phyloP scores from a whole-genome alignment of 2,888 invertebrate species.

The Lithosia quadra region DNA sequence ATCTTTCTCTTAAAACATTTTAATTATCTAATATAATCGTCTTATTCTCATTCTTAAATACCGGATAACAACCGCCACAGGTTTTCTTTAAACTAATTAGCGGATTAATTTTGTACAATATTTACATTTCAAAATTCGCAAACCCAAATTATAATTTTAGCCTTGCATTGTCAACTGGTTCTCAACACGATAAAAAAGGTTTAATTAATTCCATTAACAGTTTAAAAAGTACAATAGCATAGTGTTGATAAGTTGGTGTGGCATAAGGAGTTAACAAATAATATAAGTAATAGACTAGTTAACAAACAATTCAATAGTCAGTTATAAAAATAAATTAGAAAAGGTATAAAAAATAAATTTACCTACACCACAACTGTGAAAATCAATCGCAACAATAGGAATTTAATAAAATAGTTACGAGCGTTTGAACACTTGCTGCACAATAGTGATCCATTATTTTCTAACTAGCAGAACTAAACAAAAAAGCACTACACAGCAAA shows the following conservation, averaged over 20 bases:
- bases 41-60: not conserved
- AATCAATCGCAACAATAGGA: not conserved
- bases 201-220: not conserved
- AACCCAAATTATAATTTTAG: not conserved
- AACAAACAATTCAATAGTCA: not conserved
- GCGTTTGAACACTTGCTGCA: not conserved
- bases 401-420: constrained; percentile 3
- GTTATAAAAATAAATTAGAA: not conserved
- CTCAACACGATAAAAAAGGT: not conserved
- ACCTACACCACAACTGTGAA: not conserved
- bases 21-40: not conserved
- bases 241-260: too few relatives aligned
- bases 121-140: not conserved
- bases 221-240: not conserved
- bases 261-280: too few relatives aligned
- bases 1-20: too few relatives aligned
- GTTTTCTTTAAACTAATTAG: not conserved
- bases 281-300: not conserved
- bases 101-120: not conserved
- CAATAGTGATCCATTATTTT: constrained; percentile 2
- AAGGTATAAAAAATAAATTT: not conserved
- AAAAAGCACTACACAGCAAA: not conserved
- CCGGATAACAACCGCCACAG: too few relatives aligned
- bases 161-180: not conserved
- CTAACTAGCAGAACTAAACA: constrained; percentile 19